These are phyloP conservation scores for Whitmania pigra DNA, from an alignment of 1,140 invertebrate species.

Conservation along the genomic window DNA sequence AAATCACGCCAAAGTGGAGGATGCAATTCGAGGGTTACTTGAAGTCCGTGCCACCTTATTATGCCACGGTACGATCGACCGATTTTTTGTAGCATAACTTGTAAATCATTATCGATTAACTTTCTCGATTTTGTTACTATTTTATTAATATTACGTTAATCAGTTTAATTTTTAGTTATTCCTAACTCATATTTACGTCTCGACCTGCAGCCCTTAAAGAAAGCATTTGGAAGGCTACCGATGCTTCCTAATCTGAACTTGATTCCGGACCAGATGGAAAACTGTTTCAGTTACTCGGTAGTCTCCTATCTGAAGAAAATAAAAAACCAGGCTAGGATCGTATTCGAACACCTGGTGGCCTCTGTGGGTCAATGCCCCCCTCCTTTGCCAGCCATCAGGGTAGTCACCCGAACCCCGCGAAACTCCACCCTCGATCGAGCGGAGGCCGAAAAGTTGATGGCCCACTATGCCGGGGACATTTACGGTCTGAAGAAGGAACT, in stretches of 20 bases:
- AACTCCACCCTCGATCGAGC: constrained; percentile 36
- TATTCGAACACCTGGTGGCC: constrained; percentile 69
- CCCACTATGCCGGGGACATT: constrained; percentile 43
- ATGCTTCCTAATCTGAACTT: constrained; percentile 52
- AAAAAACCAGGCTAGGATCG: constrained; percentile 85
- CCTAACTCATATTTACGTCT: not conserved
- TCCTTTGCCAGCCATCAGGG: constrained; percentile 57
- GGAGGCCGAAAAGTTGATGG: constrained; percentile 37
- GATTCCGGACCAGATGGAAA: constrained; percentile 81
- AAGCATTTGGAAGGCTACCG: constrained; percentile 81
- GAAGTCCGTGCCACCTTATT: constrained; percentile 87
- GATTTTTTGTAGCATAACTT: constrained; percentile 3
- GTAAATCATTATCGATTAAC: not conserved
- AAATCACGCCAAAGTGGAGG: constrained; percentile 44
- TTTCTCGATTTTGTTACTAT: constrained; percentile 33
- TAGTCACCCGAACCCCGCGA: constrained; percentile 41
- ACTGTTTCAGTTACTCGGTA: constrained; percentile 79
- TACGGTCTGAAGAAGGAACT: constrained; percentile 64
- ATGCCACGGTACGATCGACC: constrained; percentile 61
- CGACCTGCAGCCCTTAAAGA: constrained; percentile 59
- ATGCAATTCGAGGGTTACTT: constrained; percentile 74
- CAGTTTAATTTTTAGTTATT: not conserved
- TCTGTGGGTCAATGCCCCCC: constrained; percentile 51
- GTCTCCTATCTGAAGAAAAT: constrained; percentile 85
- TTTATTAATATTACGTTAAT: not conserved